Base-by-base conservation (phyloP, 2,797 vertebrate species). In the Acrocephalus scirpaceus region DNA sequence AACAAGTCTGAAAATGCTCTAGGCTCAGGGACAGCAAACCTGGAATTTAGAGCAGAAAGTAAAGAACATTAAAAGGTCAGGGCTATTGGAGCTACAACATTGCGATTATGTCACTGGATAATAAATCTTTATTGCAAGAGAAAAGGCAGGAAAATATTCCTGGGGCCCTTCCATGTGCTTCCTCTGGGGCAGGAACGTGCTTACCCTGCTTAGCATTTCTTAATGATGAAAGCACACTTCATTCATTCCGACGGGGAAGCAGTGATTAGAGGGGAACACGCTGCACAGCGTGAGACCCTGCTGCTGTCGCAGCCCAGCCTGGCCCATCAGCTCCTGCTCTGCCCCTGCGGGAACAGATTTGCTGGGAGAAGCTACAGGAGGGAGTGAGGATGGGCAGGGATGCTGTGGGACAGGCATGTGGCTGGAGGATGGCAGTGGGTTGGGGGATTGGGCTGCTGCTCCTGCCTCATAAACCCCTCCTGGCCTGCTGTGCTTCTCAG, bases 1-100 rank as follows among this genome's bases (percentile, higher is more conserved):
- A 91, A 73, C 26, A 66, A 79, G 58, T 38, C 79, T 92, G 84
- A 96, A 83, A 89, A 77, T 60, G 69, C 54, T 92, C 76, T 64
- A 73, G 66, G 26, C 66, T 83, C 23, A 51, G 40, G 54, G 66
- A 75, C 42, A 75, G 58, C 44, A 84, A 86, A 50, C 13, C n/a
- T 62, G 44, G 73, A 88, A 61, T 92, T 88, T 23, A 84, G 50
- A 84, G 70, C 34, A 48, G 51, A 80, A 94, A 89, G 54, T 60
- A 62, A 84, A 70, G 73, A 88, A 78, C 42, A 32, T 75, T 44
- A 76, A 74, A 90, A 90, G 75, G 72, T 93, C 66, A 88, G n/a
- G 51, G 44, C 90, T 90, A 18, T 51, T 56, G 82, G 36, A 92
- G n/a, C 56, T 81, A 42, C 30, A 60, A 22, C 32, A 36, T 5